These are phyloP conservation scores for Leiothrix lutea DNA, from an alignment of 2,113 vertebrate species.

Conservation along the genomic window DNA sequence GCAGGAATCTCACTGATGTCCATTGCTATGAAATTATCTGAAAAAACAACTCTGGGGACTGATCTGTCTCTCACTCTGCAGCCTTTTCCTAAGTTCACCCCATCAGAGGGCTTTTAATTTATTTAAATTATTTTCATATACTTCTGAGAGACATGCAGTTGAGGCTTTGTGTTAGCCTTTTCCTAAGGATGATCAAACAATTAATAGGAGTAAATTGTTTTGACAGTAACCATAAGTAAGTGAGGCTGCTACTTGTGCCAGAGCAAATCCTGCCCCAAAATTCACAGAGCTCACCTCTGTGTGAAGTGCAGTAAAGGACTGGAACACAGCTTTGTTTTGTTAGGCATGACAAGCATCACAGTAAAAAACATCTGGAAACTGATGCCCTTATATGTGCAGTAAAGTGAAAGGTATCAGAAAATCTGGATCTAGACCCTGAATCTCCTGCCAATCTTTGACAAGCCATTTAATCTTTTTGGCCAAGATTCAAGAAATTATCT, in stretches of 20 bases:
- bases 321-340: background rate
- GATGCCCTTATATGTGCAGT: background rate
- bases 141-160: background rate
- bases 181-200: background rate
- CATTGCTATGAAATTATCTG: background rate
- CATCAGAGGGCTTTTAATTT: background rate
- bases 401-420: background rate
- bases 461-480: conserved; percentile 24
- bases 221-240: background rate
- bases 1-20: background rate
- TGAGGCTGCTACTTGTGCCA: background rate
- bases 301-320: background rate
- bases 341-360: background rate
- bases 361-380: background rate
- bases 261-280: background rate
- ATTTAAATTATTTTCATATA: background rate
- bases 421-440: background rate
- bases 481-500: conserved; percentile 34
- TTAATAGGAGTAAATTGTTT: background rate
- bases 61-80: background rate
- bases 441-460: conserved; percentile 13
- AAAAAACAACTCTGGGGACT: background rate
- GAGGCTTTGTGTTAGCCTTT: background rate
- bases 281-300: background rate
- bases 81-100: background rate